Conservation (phyloP, 2,888 invertebrate genomes). For the Leptarthrus brevirostris region DNA sequence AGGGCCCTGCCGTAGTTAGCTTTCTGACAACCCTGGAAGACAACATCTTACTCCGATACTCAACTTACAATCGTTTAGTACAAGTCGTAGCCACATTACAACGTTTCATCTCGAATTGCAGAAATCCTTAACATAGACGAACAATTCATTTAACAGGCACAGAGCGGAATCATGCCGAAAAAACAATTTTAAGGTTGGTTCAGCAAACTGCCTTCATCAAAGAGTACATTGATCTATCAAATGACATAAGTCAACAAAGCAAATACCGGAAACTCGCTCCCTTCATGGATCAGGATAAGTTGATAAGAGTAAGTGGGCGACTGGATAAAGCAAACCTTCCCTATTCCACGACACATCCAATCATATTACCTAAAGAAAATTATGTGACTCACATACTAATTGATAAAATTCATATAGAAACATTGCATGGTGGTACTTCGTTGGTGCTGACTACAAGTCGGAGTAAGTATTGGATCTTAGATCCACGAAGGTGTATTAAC, state of each 20-base stretch:
- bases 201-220: not conserved
- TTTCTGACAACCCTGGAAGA: not conserved
- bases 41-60: not conserved
- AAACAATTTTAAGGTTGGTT: not conserved
- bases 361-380: not conserved
- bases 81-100: not conserved
- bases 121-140: not conserved
- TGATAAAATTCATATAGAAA: slow-evolving; percentile 9
- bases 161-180: not conserved
- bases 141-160: not conserved
- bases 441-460: not conserved
- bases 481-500: not conserved
- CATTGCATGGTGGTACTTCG: not conserved
- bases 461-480: not conserved
- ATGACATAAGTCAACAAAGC: not conserved
- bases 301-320: not conserved
- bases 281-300: not conserved
- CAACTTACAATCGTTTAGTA: not conserved
- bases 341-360: not conserved
- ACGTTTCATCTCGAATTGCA: not conserved
- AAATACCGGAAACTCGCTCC: not conserved
- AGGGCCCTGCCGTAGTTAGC: not conserved
- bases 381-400: not conserved
- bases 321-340: not conserved
- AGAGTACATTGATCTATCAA: not conserved